phyloP scores from a whole-genome alignment of 2,113 vertebrate genomes.

The Thryonomys swinderianus region DNA sequence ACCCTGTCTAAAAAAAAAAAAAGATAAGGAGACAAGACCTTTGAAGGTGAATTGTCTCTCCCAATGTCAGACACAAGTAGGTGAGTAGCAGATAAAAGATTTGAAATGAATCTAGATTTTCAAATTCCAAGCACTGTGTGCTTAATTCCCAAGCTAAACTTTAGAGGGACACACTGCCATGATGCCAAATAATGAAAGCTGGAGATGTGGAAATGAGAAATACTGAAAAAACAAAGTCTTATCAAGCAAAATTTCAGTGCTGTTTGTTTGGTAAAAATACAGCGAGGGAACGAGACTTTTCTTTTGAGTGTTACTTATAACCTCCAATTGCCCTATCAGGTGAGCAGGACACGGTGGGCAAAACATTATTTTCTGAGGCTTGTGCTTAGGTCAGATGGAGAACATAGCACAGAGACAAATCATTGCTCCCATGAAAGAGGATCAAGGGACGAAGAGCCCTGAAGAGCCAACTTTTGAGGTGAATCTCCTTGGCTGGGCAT shows the following conservation, averaged over 20 bases:
- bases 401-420: not conserved
- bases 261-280: not conserved
- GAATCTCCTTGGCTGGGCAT: not conserved
- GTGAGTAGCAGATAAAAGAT: not conserved
- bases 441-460: not conserved
- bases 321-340: not conserved
- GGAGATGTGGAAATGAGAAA: not conserved
- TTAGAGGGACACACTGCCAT: not conserved
- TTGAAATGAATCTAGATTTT: conserved; percentile 39
- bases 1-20: no score
- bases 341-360: not conserved
- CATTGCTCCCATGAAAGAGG: not conserved
- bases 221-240: not conserved
- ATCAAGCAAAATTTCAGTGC: not conserved
- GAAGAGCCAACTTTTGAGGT: not conserved
- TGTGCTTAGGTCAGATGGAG: not conserved
- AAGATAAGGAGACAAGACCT: no score
- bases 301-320: not conserved
- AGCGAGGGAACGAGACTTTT: not conserved
- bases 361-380: not conserved
- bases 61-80: not conserved
- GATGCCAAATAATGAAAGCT: not conserved
- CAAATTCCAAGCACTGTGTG: not conserved
- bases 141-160: not conserved
- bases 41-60: not conserved